A percentile compares a stretch with the other conserved stretches of the same genome.
Conservation (phyloP, 1,140 invertebrate species). For the Caenorhabditis latens region DNA sequence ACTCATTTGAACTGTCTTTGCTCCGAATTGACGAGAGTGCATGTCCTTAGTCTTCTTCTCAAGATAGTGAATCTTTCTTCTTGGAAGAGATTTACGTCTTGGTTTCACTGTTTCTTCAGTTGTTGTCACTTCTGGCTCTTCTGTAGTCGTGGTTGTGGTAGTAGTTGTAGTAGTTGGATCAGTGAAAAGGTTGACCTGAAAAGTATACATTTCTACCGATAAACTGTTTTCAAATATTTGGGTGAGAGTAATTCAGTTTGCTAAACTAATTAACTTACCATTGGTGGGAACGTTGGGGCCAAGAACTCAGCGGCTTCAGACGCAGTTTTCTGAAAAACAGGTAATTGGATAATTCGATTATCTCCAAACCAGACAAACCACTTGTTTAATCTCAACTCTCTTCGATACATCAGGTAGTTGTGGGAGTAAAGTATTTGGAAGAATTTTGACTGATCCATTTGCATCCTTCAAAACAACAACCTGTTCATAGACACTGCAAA, state of each 20-base stretch:
- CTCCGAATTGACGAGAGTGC: constrained; percentile 46
- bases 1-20: constrained; percentile 44
- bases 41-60: constrained; percentile 43
- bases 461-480: constrained; percentile 46
- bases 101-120: constrained; percentile 29
- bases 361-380: constrained; percentile 9
- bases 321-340: background rate
- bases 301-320: constrained; percentile 8
- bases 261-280: background rate
- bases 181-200: constrained; percentile 26
- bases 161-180: constrained; percentile 25
- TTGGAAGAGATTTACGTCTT: constrained; percentile 41
- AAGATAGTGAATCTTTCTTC: constrained; percentile 46
- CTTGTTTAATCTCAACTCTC: constrained; percentile 42
- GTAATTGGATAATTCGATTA: constrained; percentile 48
- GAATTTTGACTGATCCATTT: constrained; percentile 31
- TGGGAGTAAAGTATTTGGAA: constrained; percentile 35
- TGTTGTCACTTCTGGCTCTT: constrained; percentile 31
- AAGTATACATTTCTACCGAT: background rate
- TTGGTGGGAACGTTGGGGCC: constrained; percentile 42
- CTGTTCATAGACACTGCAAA: constrained; percentile 29
- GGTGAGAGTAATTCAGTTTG: background rate
- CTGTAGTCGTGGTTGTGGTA: background rate
- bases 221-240: no score
- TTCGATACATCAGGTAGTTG: constrained; percentile 34